These are phyloP conservation scores for Neodiprion lecontei DNA, from an alignment of 1,140 invertebrate genomes.

Conservation along the genomic window DNA sequence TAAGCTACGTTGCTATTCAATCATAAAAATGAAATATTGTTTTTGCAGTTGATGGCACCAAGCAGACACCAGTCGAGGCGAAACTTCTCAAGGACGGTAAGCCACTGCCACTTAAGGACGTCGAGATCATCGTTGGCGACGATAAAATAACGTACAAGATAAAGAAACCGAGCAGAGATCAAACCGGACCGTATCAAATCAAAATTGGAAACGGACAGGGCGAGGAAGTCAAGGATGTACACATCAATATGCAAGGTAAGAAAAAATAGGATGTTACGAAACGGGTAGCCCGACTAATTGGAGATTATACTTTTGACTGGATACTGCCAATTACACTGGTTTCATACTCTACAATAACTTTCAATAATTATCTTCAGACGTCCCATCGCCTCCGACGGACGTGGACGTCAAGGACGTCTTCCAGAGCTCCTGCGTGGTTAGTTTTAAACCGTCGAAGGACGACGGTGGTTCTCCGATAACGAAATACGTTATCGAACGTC, in stretches of 20 bases:
- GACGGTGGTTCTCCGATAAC: conserved; percentile 91
- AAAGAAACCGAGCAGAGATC: conserved; percentile 84
- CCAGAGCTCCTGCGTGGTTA: conserved; percentile 88
- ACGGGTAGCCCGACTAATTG: background rate
- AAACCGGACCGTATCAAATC: conserved; percentile 85
- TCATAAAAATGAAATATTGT: conserved; percentile 5
- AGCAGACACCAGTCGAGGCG: conserved; percentile 84
- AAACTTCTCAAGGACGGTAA: conserved; percentile 91
- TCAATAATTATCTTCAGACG: conserved; percentile 66
- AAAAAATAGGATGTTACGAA: conserved; percentile 16
- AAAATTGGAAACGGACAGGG: conserved; percentile 88
- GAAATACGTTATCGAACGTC: conserved; percentile 94
- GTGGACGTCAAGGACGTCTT: conserved; percentile 92
- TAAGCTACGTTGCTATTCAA: conserved; percentile 19
- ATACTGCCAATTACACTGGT: background rate
- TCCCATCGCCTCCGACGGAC: conserved; percentile 84
- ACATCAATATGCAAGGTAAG: conserved; percentile 83
- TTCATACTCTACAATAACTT: background rate
- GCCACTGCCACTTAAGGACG: conserved; percentile 82
- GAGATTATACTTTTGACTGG: background rate
- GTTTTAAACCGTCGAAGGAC: conserved; percentile 91
- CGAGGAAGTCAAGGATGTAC: conserved; percentile 83
- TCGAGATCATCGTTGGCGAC: conserved; percentile 87
- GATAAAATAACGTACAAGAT: conserved; percentile 90
- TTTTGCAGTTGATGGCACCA: conserved; percentile 80